phyloP scores from a whole-genome alignment of 2,797 vertebrate species.

The Prionace glauca region DNA sequence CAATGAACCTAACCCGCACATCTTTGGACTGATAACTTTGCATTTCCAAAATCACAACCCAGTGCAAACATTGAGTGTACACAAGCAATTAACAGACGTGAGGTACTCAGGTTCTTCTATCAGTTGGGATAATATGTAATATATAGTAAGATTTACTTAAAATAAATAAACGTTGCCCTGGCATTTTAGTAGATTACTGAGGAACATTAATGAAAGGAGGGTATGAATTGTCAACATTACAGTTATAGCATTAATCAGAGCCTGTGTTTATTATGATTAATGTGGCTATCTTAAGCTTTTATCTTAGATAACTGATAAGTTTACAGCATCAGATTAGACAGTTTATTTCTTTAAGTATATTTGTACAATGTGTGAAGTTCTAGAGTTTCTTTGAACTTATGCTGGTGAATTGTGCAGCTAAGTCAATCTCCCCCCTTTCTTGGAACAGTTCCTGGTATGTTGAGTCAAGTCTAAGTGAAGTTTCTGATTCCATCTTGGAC shows the following conservation, averaged over 20 bases:
- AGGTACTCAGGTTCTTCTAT: neutral
- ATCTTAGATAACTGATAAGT: neutral
- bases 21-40: neutral
- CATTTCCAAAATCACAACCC: neutral
- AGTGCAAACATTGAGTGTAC: neutral
- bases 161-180: neutral
- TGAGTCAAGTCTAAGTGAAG: neutral
- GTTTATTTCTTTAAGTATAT: neutral
- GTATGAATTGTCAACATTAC: neutral
- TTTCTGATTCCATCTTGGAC: neutral
- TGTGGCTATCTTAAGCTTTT: neutral
- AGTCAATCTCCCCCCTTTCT: neutral
- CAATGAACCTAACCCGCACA: no score
- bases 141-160: neutral
- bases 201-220: neutral
- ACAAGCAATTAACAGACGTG: neutral
- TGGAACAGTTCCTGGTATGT: neutral
- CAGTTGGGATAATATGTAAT: neutral
- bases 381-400: neutral
- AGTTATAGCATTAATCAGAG: neutral
- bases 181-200: neutral
- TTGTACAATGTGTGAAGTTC: neutral
- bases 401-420: neutral
- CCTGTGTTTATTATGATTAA: neutral
- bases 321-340: neutral